These are phyloP conservation scores for Moxostoma hubbsi DNA, from an alignment of 2,797 vertebrate genomes.

Conservation along the genomic window DNA sequence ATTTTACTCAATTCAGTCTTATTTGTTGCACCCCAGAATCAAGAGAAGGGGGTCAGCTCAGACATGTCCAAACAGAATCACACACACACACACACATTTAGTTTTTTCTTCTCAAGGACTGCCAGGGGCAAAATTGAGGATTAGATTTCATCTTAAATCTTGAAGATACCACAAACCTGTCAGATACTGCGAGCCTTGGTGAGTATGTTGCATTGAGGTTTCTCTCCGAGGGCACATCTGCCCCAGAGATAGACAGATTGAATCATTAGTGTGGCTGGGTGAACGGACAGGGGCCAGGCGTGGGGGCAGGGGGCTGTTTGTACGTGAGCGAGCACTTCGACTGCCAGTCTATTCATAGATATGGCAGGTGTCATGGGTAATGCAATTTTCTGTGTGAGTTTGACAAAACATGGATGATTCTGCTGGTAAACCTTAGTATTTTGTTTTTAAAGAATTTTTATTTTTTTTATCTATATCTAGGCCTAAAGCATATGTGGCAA, in stretches of 20 bases:
- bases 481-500: too few species aligned
- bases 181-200: conserved; percentile 6
- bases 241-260: conserved; percentile 37
- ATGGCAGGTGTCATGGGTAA: conserved; percentile 20
- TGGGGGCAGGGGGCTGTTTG: conserved; percentile 16
- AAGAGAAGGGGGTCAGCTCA: neutral
- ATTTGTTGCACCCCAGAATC: neutral
- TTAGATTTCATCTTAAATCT: conserved; percentile 44
- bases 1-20: neutral
- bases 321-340: conserved; percentile 19
- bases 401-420: conserved; percentile 1
- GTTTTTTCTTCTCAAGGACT: conserved; percentile 33
- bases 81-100: conserved; percentile 13
- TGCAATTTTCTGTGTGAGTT: conserved; percentile 6
- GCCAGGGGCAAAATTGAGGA: conserved; percentile 37
- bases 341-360: conserved; percentile 34
- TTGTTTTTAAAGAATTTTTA: neutral
- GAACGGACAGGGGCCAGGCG: conserved; percentile 20
- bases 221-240: conserved; percentile 29
- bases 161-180: conserved; percentile 29
- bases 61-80: conserved; percentile 1
- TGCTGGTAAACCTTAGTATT: neutral
- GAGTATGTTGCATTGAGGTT: conserved; percentile 2
- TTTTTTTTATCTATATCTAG: neutral
- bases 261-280: conserved; percentile 32